phyloP scores from a whole-genome alignment of 2,113 vertebrate species.

The Urocynchramus pylzowi region DNA sequence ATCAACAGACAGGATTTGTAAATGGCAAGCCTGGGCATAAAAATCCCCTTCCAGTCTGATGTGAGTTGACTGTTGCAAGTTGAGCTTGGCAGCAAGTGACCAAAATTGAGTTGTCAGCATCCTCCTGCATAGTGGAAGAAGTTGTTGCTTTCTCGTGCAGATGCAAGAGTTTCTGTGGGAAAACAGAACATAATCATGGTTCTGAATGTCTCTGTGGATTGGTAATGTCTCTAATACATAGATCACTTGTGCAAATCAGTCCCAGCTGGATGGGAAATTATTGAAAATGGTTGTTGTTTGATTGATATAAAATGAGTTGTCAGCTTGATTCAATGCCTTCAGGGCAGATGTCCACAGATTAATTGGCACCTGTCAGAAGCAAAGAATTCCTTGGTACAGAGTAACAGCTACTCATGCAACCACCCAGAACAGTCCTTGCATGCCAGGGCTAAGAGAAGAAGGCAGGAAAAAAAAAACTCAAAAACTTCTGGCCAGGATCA shows the following conservation, averaged over 20 bases:
- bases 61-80: not conserved
- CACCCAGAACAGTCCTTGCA: not conserved
- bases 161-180: constrained; percentile 56
- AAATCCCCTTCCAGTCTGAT: not conserved
- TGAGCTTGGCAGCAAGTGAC: not conserved
- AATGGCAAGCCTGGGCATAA: not conserved
- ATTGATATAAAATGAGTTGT: constrained; percentile 62
- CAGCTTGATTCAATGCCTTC: constrained; percentile 49
- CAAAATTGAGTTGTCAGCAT: constrained; percentile 37
- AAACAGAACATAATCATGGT: constrained; percentile 21
- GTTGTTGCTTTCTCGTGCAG: constrained; percentile 18
- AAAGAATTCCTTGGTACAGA: constrained; percentile 42
- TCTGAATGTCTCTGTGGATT: constrained; percentile 51
- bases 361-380: constrained; percentile 57
- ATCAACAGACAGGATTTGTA: not conserved
- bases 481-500: not conserved
- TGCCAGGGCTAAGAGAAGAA: not conserved
- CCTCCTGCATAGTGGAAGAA: not conserved
- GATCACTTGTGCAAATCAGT: constrained; percentile 56
- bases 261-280: constrained; percentile 55
- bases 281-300: constrained; percentile 51
- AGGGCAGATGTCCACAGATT: constrained; percentile 52
- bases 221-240: constrained; percentile 45
- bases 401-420: not conserved
- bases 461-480: not conserved